These are phyloP conservation scores for Eristalis tenax DNA, from an alignment of 2,888 invertebrate species.

Conservation along the genomic window DNA sequence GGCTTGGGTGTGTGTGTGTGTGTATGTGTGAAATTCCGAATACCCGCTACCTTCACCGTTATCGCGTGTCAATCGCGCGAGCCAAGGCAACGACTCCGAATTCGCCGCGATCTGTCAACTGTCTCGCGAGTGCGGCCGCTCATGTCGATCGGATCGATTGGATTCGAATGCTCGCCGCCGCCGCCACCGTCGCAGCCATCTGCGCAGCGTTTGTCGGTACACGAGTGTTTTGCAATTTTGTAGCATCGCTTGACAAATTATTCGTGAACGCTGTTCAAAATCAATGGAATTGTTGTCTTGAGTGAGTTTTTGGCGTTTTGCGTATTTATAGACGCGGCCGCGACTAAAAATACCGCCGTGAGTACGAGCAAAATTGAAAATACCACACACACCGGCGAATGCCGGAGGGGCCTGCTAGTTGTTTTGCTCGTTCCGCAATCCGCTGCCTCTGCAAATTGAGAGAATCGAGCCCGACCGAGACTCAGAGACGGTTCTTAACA, in stretches of 20 bases:
- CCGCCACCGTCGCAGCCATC: conserved; percentile 7
- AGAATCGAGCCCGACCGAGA: conserved; percentile 27
- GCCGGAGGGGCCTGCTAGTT: conserved; percentile 11
- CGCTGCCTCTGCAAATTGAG: conserved; percentile 5
- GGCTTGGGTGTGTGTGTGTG: neutral
- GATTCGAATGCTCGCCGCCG: conserved; percentile 42
- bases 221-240: conserved; percentile 15
- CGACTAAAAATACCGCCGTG: conserved; percentile 54
- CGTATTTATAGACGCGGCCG: conserved; percentile 52
- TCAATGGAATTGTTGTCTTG: conserved; percentile 66
- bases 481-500: conserved; percentile 4
- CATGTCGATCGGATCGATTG: conserved; percentile 54
- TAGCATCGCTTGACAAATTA: conserved; percentile 63
- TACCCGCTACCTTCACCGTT: conserved; percentile 1
- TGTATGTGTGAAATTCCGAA: neutral
- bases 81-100: neutral
- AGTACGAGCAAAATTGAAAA: conserved; percentile 31
- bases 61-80: neutral
- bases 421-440: conserved; percentile 14
- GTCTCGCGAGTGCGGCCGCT: conserved; percentile 11
- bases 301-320: conserved; percentile 24
- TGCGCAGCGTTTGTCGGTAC: conserved; percentile 18
- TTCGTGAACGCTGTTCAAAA: conserved; percentile 57
- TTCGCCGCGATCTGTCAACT: conserved; percentile 27
- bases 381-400: conserved; percentile 57